A percentile compares a stretch with the other conserved stretches of the same genome.
Evolutionary conservation across 2,888 invertebrate genomes (phyloP).

Genomic region (Agrotis ipsilon): DNA sequence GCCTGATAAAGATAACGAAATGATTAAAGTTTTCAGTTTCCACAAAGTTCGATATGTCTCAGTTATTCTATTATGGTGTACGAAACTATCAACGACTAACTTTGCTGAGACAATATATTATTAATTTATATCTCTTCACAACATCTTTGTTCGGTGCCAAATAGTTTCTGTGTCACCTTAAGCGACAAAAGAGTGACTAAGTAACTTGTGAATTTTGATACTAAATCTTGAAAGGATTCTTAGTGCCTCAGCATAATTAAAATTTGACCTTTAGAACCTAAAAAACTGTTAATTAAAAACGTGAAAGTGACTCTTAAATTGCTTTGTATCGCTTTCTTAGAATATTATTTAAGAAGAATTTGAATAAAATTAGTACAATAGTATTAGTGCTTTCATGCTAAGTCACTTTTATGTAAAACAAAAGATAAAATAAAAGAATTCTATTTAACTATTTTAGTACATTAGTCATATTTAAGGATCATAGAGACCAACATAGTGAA

Average conservation of each 20-base stretch:
- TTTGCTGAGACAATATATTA: slow-evolving; percentile 37
- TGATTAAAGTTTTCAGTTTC: slow-evolving; percentile 49
- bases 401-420: not conserved
- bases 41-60: slow-evolving; percentile 46
- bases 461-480: too few relatives aligned
- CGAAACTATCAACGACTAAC: slow-evolving; percentile 37
- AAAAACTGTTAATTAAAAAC: not conserved
- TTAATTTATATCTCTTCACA: slow-evolving; percentile 26
- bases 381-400: not conserved
- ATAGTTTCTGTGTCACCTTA: slow-evolving; percentile 20
- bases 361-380: not conserved
- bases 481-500: too few relatives aligned
- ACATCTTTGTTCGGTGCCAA: slow-evolving; percentile 26
- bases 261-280: not conserved
- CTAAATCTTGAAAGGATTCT: not conserved
- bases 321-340: not conserved
- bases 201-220: slow-evolving; percentile 5
- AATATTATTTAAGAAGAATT: not conserved
- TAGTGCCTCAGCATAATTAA: not conserved
- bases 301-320: not conserved
- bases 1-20: slow-evolving; percentile 79
- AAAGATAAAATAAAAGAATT: too few relatives aligned
- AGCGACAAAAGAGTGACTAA: not conserved
- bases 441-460: too few relatives aligned
- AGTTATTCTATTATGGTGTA: slow-evolving; percentile 50